phyloP scores from a whole-genome alignment of 2,888 invertebrate genomes.

The Diaprepes abbreviatus region DNA sequence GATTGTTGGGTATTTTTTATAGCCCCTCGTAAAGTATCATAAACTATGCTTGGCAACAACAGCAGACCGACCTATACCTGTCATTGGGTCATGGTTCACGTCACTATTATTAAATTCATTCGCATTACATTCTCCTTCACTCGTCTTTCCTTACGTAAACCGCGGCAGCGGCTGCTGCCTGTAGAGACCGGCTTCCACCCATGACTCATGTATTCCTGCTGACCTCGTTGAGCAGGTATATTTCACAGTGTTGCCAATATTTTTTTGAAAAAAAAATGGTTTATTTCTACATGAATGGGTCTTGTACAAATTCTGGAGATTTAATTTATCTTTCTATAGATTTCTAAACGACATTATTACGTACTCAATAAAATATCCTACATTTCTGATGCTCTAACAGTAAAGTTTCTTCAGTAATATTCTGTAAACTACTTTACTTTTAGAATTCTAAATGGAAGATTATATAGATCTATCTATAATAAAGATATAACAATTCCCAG shows the following conservation, averaged over 20 bases:
- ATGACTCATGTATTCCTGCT: constrained; percentile 16
- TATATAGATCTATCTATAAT: no score
- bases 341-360: no score
- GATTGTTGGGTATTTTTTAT: background rate
- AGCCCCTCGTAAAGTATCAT: background rate
- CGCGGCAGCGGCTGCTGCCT: background rate
- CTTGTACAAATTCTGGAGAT: no score
- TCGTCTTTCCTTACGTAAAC: constrained; percentile 12
- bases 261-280: no score
- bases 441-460: no score
- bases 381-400: no score
- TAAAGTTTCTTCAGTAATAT: no score
- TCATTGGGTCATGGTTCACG: constrained; percentile 6
- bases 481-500: no score
- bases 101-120: constrained; percentile 15
- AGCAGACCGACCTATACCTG: background rate
- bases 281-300: no score
- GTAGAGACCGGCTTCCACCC: constrained; percentile 5
- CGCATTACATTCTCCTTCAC: constrained; percentile 16
- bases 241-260: constrained; percentile 13
- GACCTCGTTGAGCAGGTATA: constrained; percentile 15
- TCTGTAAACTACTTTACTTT: no score
- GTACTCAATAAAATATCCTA: no score
- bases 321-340: no score
- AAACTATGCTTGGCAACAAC: constrained; percentile 5